A percentile compares a stretch with the other conserved stretches of the same genome.
Conservation (phyloP, 2,797 vertebrate species). For the Carcharodon carcharias region DNA sequence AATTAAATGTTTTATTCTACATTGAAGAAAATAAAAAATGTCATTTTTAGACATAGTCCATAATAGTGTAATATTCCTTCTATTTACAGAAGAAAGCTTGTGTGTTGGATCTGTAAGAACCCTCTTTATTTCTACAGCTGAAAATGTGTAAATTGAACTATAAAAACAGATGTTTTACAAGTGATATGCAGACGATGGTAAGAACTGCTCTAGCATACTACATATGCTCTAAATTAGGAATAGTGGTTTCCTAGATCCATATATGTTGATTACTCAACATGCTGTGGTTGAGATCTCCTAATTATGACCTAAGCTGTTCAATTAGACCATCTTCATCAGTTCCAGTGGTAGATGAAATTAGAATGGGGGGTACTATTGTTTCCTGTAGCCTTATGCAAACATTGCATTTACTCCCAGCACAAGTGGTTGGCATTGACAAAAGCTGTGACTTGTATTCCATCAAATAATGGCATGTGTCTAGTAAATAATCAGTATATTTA, state of each 20-base stretch:
- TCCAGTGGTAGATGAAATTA: neutral
- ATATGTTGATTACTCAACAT: neutral
- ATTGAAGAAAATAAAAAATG: neutral
- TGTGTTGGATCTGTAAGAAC: slow-evolving; percentile 26
- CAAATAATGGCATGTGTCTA: neutral
- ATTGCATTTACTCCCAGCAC: neutral
- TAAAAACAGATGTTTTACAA: slow-evolving; percentile 5
- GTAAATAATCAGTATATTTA: slow-evolving; percentile 15
- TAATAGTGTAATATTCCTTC: neutral
- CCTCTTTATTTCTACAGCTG: neutral
- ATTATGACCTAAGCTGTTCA: neutral
- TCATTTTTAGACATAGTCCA: neutral
- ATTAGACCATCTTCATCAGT: neutral
- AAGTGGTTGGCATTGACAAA: slow-evolving; percentile 1
- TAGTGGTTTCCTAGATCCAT: neutral
- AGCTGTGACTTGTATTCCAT: neutral
- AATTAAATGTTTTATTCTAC: slow-evolving; percentile 4
- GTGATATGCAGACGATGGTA: neutral
- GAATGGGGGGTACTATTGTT: neutral
- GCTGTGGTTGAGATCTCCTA: neutral
- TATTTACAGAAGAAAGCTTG: neutral
- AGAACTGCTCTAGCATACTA: neutral
- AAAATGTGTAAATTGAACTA: neutral
- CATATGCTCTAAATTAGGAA: neutral
- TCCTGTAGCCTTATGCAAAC: neutral